A percentile compares a stretch with the other conserved stretches of the same genome.
phyloP scores from a whole-genome alignment of 2,888 invertebrate species.

The Eupithecia exiguata region DNA sequence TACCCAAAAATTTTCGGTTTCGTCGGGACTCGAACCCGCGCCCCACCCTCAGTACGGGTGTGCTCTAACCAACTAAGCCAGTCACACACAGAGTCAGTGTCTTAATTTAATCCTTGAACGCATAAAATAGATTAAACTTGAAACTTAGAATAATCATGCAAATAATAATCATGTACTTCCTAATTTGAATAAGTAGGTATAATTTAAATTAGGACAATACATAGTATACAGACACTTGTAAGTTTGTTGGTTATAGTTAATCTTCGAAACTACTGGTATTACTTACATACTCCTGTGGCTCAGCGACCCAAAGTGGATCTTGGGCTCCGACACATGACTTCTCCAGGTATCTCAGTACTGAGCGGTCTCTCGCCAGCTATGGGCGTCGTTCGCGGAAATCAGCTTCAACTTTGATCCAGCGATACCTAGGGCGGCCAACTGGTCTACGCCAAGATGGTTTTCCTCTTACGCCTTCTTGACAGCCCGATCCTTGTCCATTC shows the following conservation, averaged over 20 bases:
- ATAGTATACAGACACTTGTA: neutral
- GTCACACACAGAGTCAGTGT: too few species aligned
- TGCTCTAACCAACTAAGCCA: too few species aligned
- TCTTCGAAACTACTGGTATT: neutral
- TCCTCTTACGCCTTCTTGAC: neutral
- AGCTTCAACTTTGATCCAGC: neutral
- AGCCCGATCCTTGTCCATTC: neutral
- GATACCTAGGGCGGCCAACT: neutral
- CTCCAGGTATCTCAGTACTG: neutral
- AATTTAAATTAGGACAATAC: neutral
- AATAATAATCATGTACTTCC: neutral
- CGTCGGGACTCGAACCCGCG: too few species aligned
- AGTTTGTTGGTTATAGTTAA: neutral
- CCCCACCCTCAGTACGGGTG: too few species aligned
- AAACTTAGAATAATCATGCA: neutral
- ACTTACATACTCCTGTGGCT: neutral
- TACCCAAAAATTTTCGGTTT: too few species aligned
- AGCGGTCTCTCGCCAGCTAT: neutral
- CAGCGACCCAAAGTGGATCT: neutral
- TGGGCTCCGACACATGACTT: neutral
- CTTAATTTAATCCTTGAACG: neutral
- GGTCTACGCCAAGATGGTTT: neutral
- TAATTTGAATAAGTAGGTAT: neutral
- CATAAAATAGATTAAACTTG: neutral
- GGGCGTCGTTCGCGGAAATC: neutral